Conservation (phyloP, 2,797 vertebrate species). For the Pachyuromys duprasi region DNA sequence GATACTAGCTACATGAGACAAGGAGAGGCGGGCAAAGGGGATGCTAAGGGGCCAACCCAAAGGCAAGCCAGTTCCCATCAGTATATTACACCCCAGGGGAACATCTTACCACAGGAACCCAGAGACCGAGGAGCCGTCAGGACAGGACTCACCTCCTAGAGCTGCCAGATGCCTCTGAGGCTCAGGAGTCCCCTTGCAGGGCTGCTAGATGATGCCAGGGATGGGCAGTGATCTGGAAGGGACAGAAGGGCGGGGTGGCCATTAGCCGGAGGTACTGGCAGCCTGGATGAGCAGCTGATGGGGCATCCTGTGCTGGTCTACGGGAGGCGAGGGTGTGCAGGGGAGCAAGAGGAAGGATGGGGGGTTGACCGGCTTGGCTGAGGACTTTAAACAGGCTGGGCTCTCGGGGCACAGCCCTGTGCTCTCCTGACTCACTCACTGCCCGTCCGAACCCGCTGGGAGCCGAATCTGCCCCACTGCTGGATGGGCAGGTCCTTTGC, state of each 20-base stretch:
- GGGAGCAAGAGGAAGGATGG: not conserved
- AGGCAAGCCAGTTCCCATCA: not conserved
- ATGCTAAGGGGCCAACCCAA: not conserved
- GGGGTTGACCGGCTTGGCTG: not conserved
- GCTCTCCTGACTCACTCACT: rapidly evolving
- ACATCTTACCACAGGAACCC: not conserved
- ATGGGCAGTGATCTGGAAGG: slow-evolving; percentile 67
- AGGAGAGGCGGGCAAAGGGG: not conserved
- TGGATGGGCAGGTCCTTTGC: not conserved
- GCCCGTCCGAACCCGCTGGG: not conserved
- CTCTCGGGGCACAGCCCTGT: rapidly evolving
- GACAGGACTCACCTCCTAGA: slow-evolving; percentile 72
- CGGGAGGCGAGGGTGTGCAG: not conserved
- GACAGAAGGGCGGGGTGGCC: slow-evolving; percentile 61
- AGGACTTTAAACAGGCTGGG: not conserved
- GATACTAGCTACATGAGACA: not conserved
- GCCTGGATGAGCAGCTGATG: slow-evolving; percentile 80
- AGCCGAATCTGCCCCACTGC: not conserved
- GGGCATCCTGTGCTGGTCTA: not conserved
- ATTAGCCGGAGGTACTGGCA: slow-evolving; percentile 60
- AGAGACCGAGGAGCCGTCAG: not conserved
- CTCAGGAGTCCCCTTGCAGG: not conserved
- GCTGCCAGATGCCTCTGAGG: slow-evolving; percentile 65
- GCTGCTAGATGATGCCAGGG: not conserved
- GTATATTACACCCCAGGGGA: no score